Conservation (phyloP, 2,888 invertebrate species). For the Amorpha juglandis region DNA sequence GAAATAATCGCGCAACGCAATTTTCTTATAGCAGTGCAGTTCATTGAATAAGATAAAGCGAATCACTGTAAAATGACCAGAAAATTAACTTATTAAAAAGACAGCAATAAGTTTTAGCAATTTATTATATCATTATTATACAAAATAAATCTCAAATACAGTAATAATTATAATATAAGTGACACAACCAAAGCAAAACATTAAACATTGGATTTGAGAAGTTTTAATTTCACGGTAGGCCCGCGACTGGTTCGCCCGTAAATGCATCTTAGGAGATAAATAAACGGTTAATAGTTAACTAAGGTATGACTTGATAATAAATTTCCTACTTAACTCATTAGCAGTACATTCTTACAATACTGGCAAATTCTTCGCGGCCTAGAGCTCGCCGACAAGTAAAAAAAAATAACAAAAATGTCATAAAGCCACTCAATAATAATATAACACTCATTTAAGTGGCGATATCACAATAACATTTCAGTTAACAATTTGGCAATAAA, state of each 20-base stretch:
- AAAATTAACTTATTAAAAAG: constrained; percentile 31
- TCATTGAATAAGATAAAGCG: no score
- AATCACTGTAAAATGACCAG: background rate
- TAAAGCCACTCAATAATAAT: background rate
- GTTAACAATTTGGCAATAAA: constrained; percentile 6
- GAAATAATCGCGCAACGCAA: no score
- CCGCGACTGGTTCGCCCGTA: constrained; percentile 60
- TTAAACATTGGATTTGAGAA: constrained; percentile 80
- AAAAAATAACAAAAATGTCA: constrained; percentile 17
- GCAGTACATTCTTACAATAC: constrained; percentile 65
- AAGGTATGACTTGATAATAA: constrained; percentile 66
- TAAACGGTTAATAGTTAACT: constrained; percentile 59
- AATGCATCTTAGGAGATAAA: constrained; percentile 69
- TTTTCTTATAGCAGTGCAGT: no score
- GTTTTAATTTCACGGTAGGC: constrained; percentile 63
- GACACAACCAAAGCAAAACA: constrained; percentile 84
- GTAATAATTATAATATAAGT: constrained; percentile 80
- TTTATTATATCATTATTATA: constrained; percentile 83
- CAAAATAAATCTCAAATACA: constrained; percentile 84
- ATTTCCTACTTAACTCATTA: constrained; percentile 70
- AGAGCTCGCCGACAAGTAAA: background rate
- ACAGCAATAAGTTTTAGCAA: constrained; percentile 66
- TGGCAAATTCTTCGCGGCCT: constrained; percentile 48
- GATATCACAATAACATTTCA: constrained; percentile 7
- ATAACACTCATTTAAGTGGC: background rate